These are phyloP conservation scores for Zingel zingel DNA, from an alignment of 2,113 vertebrate genomes.

Conservation along the genomic window DNA sequence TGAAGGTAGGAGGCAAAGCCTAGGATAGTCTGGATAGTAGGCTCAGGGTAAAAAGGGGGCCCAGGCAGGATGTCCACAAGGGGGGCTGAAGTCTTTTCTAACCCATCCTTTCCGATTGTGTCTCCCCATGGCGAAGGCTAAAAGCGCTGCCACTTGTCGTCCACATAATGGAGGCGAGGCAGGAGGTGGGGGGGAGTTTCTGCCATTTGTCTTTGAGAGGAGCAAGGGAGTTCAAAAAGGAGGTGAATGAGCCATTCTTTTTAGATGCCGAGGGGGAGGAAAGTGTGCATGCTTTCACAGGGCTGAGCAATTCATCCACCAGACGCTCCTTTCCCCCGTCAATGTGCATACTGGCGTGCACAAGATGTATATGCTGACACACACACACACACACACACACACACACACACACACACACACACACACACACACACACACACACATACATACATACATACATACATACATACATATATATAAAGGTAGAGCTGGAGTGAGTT, in stretches of 20 bases:
- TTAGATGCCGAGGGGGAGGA: slow-evolving; percentile 31
- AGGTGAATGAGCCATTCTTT: slow-evolving; percentile 68
- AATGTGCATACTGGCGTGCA: neutral
- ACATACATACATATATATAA: neutral
- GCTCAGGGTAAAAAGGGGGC: slow-evolving; percentile 2
- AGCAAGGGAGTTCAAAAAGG: slow-evolving; percentile 56
- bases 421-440: too few relatives aligned
- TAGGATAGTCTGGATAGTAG: slow-evolving; percentile 14
- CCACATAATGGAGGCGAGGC: slow-evolving; percentile 58
- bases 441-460: too few relatives aligned
- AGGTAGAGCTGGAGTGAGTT: slow-evolving; percentile 6
- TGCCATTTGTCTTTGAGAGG: slow-evolving; percentile 55
- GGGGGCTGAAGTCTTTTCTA: slow-evolving; percentile 39
- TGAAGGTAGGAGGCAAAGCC: neutral
- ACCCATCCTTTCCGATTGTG: slow-evolving; percentile 37
- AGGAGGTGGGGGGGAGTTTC: slow-evolving; percentile 26
- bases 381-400: neutral
- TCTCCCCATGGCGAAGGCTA: slow-evolving; percentile 57
- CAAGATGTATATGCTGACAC: slow-evolving; percentile 18
- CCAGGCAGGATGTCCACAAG: slow-evolving; percentile 24
- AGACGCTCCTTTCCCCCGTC: neutral
- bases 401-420: too few relatives aligned
- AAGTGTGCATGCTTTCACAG: slow-evolving; percentile 51
- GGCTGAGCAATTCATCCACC: slow-evolving; percentile 26
- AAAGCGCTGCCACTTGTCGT: slow-evolving; percentile 75